Evolutionary conservation across 2,888 invertebrate species (phyloP).

Genomic region (Eustalomyia histrio): DNA sequence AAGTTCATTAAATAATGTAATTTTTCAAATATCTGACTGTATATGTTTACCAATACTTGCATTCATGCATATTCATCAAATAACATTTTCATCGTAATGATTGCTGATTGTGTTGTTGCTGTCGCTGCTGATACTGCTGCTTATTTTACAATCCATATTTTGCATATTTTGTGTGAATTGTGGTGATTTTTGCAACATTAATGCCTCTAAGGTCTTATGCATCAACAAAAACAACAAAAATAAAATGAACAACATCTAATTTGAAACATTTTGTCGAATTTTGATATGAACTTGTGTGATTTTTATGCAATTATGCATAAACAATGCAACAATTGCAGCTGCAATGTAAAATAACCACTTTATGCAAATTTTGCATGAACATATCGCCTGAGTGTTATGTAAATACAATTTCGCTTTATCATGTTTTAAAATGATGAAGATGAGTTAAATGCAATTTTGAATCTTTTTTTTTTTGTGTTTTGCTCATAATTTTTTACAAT

Average conservation of each 20-base stretch:
- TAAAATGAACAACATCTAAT: slow-evolving; percentile 17
- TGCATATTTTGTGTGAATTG: slow-evolving; percentile 37
- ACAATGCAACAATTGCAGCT: slow-evolving; percentile 14
- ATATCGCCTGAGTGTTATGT: neutral
- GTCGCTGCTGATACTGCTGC: slow-evolving; percentile 8
- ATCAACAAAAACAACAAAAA: neutral
- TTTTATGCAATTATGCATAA: slow-evolving; percentile 31
- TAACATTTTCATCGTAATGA: slow-evolving; percentile 6
- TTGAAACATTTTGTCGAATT: slow-evolving; percentile 35
- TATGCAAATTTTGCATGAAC: slow-evolving; percentile 36
- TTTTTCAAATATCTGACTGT: no score
- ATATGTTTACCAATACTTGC: no score
- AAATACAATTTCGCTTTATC: slow-evolving; percentile 27
- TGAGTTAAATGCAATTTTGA: slow-evolving; percentile 10
- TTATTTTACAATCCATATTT: slow-evolving; percentile 23
- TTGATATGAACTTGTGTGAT: slow-evolving; percentile 7
- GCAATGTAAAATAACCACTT: slow-evolving; percentile 27
- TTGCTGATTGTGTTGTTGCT: neutral
- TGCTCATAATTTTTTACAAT: slow-evolving; percentile 36
- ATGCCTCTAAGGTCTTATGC: slow-evolving; percentile 13
- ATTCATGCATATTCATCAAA: neutral
- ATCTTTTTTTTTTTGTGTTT: slow-evolving; percentile 7
- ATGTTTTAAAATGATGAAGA: slow-evolving; percentile 30
- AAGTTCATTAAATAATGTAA: no score
- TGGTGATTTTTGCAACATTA: slow-evolving; percentile 38